phyloP scores from a whole-genome alignment of 2,113 vertebrate species.

The Ginglymostoma cirratum region DNA sequence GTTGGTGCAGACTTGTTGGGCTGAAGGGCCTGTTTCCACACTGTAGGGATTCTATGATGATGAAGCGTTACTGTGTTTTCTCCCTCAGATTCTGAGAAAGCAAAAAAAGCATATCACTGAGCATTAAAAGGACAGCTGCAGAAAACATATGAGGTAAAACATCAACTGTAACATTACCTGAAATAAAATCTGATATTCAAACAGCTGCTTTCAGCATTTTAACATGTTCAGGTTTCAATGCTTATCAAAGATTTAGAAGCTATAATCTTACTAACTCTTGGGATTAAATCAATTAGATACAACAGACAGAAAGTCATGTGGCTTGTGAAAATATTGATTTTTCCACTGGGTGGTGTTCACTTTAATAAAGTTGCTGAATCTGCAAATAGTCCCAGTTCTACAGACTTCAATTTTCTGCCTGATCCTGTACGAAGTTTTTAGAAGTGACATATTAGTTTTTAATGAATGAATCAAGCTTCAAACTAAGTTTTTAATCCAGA shows the following conservation, averaged over 20 bases:
- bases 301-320: neutral
- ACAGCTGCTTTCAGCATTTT: neutral
- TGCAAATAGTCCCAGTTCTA: neutral
- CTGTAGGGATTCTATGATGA: no score
- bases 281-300: slow-evolving; percentile 23
- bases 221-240: neutral
- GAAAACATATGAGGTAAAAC: neutral
- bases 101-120: neutral
- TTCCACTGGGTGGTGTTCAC: slow-evolving; percentile 5
- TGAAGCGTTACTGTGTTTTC: neutral
- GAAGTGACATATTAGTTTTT: neutral
- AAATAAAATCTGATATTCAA: neutral
- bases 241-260: slow-evolving; percentile 29
- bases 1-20: no score
- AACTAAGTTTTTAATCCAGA: neutral
- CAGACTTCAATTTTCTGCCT: neutral
- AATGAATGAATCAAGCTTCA: neutral
- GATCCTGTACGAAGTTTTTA: neutral
- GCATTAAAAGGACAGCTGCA: neutral
- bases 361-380: neutral
- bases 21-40: no score
- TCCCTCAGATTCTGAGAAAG: neutral
- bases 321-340: neutral
- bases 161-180: neutral
- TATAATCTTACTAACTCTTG: slow-evolving; percentile 16